phyloP scores from a whole-genome alignment of 2,888 invertebrate species.

The Drosophila cracens region DNA sequence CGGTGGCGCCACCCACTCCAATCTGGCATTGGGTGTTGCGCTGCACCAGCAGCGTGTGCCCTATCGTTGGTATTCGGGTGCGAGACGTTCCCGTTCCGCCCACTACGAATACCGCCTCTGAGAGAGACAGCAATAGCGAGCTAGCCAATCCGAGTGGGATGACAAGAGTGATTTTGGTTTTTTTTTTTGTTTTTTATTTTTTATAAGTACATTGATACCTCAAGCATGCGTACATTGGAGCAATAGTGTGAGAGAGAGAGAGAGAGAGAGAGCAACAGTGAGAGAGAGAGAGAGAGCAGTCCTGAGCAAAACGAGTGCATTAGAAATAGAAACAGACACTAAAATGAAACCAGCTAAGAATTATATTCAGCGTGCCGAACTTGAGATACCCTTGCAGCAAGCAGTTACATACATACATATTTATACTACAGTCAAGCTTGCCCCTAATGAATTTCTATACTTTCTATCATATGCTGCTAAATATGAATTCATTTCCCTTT shows the following conservation, averaged over 20 bases:
- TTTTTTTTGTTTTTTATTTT: background rate
- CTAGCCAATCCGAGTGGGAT: conserved; percentile 9
- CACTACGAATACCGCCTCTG: conserved; percentile 84
- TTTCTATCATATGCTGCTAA: background rate
- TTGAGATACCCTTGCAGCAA: conserved; percentile 8
- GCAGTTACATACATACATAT: background rate
- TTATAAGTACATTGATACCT: conserved; percentile 51
- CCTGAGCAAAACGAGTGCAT: background rate
- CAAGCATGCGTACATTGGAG: conserved; percentile 41
- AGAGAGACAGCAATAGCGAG: conserved; percentile 23
- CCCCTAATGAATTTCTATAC: background rate
- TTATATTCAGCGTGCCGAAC: conserved; percentile 1
- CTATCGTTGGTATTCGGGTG: conserved; percentile 84
- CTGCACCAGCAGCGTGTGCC: conserved; percentile 75
- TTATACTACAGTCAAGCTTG: background rate
- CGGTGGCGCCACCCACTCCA: conserved; percentile 39
- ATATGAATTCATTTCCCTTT: background rate
- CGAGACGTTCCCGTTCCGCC: conserved; percentile 84
- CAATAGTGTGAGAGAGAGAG: background rate
- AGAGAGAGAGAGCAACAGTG: background rate
- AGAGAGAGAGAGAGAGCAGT: background rate
- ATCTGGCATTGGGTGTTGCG: conserved; percentile 43
- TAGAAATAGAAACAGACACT: background rate
- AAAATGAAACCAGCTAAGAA: background rate
- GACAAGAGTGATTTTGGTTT: background rate